Evolutionary conservation across 2,888 invertebrate genomes (phyloP).

Genomic region (Stenoptilia bipunctidactyla): DNA sequence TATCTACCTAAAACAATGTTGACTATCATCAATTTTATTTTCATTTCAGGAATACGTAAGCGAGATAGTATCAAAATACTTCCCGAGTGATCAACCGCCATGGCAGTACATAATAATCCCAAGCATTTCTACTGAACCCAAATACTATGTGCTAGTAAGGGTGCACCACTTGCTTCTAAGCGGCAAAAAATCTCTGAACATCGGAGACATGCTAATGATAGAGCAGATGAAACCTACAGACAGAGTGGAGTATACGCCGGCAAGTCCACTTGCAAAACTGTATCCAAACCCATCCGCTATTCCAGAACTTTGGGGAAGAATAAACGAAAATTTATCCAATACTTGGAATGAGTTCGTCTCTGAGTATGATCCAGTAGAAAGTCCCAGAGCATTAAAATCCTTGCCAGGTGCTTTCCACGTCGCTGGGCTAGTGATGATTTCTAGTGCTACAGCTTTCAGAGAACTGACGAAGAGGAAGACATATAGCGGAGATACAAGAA

Average conservation of each 20-base stretch:
- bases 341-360: conserved; percentile 86
- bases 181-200: conserved; percentile 77
- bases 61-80: conserved; percentile 82
- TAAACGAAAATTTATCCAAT: conserved; percentile 78
- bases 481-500: conserved; percentile 24
- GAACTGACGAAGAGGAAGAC: conserved; percentile 67
- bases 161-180: conserved; percentile 82
- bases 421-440: conserved; percentile 74
- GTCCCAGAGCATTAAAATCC: conserved; percentile 74
- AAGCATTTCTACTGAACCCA: conserved; percentile 56
- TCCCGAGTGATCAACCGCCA: conserved; percentile 78
- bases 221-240: conserved; percentile 46
- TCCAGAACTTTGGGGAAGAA: conserved; percentile 75
- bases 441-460: conserved; percentile 73
- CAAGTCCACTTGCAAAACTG: conserved; percentile 66
- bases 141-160: conserved; percentile 78
- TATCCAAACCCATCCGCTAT: conserved; percentile 74
- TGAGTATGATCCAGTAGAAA: conserved; percentile 82
- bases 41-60: conserved; percentile 79
- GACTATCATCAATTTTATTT: too few species aligned
- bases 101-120: conserved; percentile 87
- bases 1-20: too few species aligned
- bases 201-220: conserved; percentile 81
- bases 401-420: conserved; percentile 73
- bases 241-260: conserved; percentile 34